Evolutionary conservation across 2,888 invertebrate species (phyloP).

Genomic region (Drosophila fungiperda): DNA sequence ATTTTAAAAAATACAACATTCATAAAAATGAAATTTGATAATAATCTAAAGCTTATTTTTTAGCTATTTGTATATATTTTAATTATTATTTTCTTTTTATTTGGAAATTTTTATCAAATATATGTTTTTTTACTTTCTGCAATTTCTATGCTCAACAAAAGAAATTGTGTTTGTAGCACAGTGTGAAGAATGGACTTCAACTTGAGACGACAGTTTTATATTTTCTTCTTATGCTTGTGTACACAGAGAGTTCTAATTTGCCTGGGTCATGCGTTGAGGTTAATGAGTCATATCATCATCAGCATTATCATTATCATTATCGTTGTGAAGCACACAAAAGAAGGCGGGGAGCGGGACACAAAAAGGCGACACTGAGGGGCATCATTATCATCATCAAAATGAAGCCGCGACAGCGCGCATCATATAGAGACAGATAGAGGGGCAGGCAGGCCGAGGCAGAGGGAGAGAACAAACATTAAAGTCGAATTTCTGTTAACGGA

Average conservation of each 20-base stretch:
- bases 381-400: conserved; percentile 62
- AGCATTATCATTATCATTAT: conserved; percentile 53
- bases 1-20: background rate
- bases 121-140: background rate
- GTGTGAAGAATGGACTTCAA: conserved; percentile 48
- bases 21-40: background rate
- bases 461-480: conserved; percentile 49
- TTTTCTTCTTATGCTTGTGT: conserved; percentile 36
- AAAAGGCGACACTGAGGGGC: conserved; percentile 9
- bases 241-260: conserved; percentile 72
- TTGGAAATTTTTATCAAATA: background rate
- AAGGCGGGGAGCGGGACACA: background rate
- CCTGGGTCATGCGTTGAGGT: conserved; percentile 79
- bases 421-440: background rate
- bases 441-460: conserved; percentile 7
- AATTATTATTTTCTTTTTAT: background rate
- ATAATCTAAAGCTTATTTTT: background rate
- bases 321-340: conserved; percentile 5
- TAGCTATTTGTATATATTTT: background rate
- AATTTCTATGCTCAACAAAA: background rate
- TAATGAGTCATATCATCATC: conserved; percentile 81
- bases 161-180: conserved; percentile 7
- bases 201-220: conserved; percentile 47
- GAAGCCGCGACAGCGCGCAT: conserved; percentile 40
- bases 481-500: conserved; percentile 41